Percentiles rank a stretch among this genome's conserved stretches.
Conservation (phyloP, 2,113 vertebrate species). For the Nyctereutes procyonoides region DNA sequence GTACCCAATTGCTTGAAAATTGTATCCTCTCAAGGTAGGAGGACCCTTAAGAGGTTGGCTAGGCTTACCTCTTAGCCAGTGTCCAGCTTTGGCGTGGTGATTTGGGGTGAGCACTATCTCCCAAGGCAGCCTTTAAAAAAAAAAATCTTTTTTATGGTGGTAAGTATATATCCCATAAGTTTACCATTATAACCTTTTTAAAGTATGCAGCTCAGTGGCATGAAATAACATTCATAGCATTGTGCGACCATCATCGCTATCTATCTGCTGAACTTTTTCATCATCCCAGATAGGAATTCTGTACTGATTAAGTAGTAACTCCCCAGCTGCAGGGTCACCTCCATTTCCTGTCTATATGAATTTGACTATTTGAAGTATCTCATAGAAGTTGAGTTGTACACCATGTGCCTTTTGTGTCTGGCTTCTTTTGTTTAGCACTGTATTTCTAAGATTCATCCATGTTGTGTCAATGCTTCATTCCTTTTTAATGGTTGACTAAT, state of each 20-base stretch:
- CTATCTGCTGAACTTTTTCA: background rate
- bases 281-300: background rate
- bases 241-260: background rate
- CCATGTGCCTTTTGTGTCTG: background rate
- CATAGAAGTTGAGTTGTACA: rapidly evolving
- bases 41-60: background rate
- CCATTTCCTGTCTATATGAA: background rate
- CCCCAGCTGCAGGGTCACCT: background rate
- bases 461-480: background rate
- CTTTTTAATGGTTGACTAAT: background rate
- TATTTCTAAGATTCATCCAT: background rate
- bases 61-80: background rate
- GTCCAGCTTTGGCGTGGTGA: background rate
- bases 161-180: too few species aligned
- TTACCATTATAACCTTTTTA: background rate
- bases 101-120: background rate
- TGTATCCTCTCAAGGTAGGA: background rate
- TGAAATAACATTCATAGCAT: background rate
- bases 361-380: background rate
- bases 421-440: background rate
- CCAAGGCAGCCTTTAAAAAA: background rate
- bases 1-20: background rate
- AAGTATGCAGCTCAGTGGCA: background rate
- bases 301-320: background rate
- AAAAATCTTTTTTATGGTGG: background rate